Evolutionary conservation across 2,888 invertebrate species (phyloP), one percentile per base, ranked within the genome.

Genomic region (Neoscelio sp.): DNA sequence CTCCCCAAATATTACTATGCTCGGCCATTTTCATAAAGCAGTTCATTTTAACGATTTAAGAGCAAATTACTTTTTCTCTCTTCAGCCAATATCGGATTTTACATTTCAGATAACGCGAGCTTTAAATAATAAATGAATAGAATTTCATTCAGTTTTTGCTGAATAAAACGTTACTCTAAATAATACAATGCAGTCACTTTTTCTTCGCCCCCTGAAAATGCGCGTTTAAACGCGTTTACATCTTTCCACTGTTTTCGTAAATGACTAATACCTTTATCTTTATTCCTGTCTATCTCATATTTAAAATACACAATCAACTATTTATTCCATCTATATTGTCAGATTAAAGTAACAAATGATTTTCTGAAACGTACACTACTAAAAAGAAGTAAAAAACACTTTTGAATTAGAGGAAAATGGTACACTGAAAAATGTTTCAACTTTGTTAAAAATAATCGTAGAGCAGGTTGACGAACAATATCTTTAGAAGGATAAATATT

Each of bases 71-170:
- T 40, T 40, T 26, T 15, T 56, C 44, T 1, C 6, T 44, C 28
- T 20, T 18, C 2, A 13, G 5, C 20, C 46, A 23, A 35, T 23
- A 7, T n/a, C 3, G 20, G 18, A 62, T 46, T 33, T 44, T 46
- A 60, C 58, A 12, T 13, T 38, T 48, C 38, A 38, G 35, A 26
- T 17, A 44, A 48, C 35, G 15, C 38, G 26, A n/a, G 6, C 10
- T 35, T 23, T 48, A 13, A 23, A 64, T 64, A 64, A 64, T 64
- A 64, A 64, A 64, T 64, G 62, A 48, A 64, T 50, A 38, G 7
- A 65, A 65, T 65, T 65, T 52, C 50, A 17, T 12, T 33, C 42
- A n/a, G 46, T 30, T 30, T 33, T 30, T 26, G 26, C 6, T 7
- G 15, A 12, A 30, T 17, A 15, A 26, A 17, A 1, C 40, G 28